Percentiles rank a stretch among this genome's conserved stretches.
Evolutionary conservation across 2,797 vertebrate species (phyloP).

Genomic region (Scolopax rusticola): DNA sequence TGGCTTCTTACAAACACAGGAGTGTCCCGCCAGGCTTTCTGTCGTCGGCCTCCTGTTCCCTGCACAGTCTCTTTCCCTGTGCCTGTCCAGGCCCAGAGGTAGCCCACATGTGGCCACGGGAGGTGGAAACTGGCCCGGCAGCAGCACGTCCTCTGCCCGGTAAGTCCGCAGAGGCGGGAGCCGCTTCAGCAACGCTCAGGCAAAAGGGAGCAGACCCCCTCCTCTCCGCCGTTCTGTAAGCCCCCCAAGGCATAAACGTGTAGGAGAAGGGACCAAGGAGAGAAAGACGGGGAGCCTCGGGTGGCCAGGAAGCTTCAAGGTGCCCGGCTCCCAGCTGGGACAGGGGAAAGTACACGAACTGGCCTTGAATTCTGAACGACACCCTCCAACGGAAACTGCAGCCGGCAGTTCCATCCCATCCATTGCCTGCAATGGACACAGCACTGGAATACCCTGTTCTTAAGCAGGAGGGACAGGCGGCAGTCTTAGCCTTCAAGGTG

Average conservation of each 20-base stretch:
- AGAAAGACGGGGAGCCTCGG: background rate
- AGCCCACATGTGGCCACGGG: background rate
- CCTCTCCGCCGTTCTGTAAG: background rate
- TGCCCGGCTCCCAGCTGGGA: slow-evolving; percentile 25
- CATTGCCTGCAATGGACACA: slow-evolving; percentile 65
- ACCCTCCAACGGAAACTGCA: background rate
- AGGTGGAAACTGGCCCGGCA: background rate
- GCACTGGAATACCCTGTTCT: slow-evolving; percentile 47
- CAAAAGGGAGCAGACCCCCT: background rate
- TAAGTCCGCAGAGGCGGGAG: background rate
- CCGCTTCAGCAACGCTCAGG: background rate
- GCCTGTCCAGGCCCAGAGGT: background rate
- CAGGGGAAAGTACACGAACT: slow-evolving; percentile 20
- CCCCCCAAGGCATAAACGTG: background rate
- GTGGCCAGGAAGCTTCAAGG: background rate
- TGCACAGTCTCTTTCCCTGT: background rate
- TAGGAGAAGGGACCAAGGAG: background rate
- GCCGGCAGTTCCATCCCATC: slow-evolving; percentile 35
- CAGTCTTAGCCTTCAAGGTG: slow-evolving; percentile 37
- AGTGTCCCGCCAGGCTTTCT: background rate
- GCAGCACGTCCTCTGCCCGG: background rate
- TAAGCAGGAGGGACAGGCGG: background rate
- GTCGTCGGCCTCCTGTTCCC: background rate
- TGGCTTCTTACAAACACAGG: slow-evolving; percentile 41
- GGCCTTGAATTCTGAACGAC: slow-evolving; percentile 52